phyloP scores from a whole-genome alignment of 2,888 invertebrate genomes.

The Philonicus albiceps region DNA sequence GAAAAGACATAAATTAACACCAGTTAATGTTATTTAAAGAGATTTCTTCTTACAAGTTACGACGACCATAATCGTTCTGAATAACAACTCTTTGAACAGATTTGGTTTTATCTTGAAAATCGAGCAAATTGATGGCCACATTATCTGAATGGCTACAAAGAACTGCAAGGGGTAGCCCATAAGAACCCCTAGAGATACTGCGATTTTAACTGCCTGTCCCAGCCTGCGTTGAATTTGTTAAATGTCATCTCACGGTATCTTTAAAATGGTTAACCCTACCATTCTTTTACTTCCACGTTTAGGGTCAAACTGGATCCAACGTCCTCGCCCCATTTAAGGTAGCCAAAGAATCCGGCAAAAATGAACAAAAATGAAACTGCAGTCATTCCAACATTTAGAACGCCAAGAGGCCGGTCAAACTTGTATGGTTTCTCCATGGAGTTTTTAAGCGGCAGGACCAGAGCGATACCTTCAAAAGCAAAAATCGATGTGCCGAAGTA shows the following conservation, averaged over 20 bases:
- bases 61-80: conserved; percentile 76
- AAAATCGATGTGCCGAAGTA: conserved; percentile 97
- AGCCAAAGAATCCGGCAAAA: conserved; percentile 85
- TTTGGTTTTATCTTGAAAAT: conserved; percentile 67
- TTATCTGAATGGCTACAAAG: conserved; percentile 90
- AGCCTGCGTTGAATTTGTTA: conserved; percentile 67
- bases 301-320: conserved; percentile 87
- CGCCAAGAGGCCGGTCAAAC: conserved; percentile 83
- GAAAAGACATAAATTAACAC: conserved; percentile 55
- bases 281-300: conserved; percentile 70
- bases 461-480: conserved; percentile 95
- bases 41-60: conserved; percentile 78
- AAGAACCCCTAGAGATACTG: conserved; percentile 86
- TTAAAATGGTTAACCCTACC: conserved; percentile 38
- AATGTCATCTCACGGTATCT: background rate
- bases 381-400: conserved; percentile 89
- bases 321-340: conserved; percentile 84
- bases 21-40: background rate
- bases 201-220: conserved; percentile 81
- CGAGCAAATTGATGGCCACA: conserved; percentile 76
- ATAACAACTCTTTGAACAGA: conserved; percentile 72
- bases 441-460: conserved; percentile 93
- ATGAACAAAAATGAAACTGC: conserved; percentile 81
- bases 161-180: conserved; percentile 94
- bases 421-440: conserved; percentile 83